These are phyloP conservation scores for Erebia palarica DNA, from an alignment of 2,888 invertebrate genomes.

Conservation along the genomic window DNA sequence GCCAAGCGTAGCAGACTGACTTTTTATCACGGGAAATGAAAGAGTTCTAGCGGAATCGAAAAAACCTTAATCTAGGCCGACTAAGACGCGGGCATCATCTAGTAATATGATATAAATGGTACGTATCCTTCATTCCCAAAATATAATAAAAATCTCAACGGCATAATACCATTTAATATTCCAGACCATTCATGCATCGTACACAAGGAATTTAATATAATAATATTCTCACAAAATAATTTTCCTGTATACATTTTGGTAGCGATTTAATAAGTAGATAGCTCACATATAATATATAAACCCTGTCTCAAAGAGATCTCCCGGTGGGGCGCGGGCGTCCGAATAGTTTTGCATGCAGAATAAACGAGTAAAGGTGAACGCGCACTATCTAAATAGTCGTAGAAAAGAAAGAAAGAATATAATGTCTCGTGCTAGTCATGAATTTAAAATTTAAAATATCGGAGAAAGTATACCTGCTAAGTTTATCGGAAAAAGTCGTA, in stretches of 20 bases:
- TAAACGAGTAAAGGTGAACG: not conserved
- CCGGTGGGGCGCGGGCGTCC: not conserved
- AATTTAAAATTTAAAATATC: too few relatives aligned
- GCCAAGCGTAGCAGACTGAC: too few relatives aligned
- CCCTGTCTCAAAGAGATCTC: conserved; percentile 28
- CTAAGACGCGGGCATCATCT: too few relatives aligned
- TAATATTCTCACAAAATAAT: conserved; percentile 21
- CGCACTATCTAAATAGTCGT: not conserved
- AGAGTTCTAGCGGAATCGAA: too few relatives aligned
- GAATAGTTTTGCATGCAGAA: conserved; percentile 26
- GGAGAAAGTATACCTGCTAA: too few relatives aligned
- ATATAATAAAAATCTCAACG: conserved; percentile 1
- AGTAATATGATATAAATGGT: not conserved
- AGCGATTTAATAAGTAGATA: conserved; percentile 30
- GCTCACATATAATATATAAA: conserved; percentile 18
- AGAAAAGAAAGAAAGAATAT: too few relatives aligned
- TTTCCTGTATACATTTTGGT: conserved; percentile 13
- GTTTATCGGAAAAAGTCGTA: too few relatives aligned
- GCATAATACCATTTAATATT: not conserved
- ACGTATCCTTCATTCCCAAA: not conserved
- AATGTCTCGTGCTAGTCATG: too few relatives aligned
- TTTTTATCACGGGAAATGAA: too few relatives aligned
- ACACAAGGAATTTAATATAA: conserved; percentile 32
- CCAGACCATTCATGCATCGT: not conserved
- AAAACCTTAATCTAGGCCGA: too few relatives aligned